Percentiles rank a stretch among this genome's conserved stretches.
Evolutionary conservation across 2,797 vertebrate species (phyloP).

Genomic region (Clarias fuscus): DNA sequence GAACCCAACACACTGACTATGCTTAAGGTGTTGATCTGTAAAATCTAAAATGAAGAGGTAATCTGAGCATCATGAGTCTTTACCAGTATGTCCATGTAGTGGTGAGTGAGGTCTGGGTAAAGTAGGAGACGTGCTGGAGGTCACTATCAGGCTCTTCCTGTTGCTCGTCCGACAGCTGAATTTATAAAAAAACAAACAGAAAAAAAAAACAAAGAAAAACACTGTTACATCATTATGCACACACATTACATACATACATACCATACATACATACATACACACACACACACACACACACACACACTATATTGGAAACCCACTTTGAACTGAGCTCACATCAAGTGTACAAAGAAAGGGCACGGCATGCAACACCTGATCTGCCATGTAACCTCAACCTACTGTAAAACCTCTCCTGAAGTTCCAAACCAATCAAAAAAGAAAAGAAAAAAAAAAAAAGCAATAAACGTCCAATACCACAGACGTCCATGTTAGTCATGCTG

Average conservation of each 20-base stretch:
- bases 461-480: not conserved
- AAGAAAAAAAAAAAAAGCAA: not conserved
- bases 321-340: conserved; percentile 15
- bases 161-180: conserved; percentile 93
- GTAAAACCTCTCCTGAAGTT: not conserved
- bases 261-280: not conserved
- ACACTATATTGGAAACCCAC: not conserved
- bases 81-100: conserved; percentile 93
- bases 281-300: too few species aligned
- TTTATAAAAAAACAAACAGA: conserved; percentile 27
- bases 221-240: not conserved
- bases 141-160: conserved; percentile 96
- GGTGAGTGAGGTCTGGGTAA: conserved; percentile 93
- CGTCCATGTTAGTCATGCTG: not conserved
- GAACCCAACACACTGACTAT: not conserved
- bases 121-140: conserved; percentile 94
- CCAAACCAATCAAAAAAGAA: not conserved
- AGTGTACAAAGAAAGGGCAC: too few species aligned
- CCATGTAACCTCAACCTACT: too few species aligned
- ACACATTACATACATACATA: not conserved
- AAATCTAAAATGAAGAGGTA: not conserved
- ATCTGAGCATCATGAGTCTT: conserved; percentile 44
- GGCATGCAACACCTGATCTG: not conserved
- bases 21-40: not conserved
- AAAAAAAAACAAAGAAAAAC: not conserved